Conservation (phyloP, 1,140 invertebrate species). For the Neodiprion virginianus region DNA sequence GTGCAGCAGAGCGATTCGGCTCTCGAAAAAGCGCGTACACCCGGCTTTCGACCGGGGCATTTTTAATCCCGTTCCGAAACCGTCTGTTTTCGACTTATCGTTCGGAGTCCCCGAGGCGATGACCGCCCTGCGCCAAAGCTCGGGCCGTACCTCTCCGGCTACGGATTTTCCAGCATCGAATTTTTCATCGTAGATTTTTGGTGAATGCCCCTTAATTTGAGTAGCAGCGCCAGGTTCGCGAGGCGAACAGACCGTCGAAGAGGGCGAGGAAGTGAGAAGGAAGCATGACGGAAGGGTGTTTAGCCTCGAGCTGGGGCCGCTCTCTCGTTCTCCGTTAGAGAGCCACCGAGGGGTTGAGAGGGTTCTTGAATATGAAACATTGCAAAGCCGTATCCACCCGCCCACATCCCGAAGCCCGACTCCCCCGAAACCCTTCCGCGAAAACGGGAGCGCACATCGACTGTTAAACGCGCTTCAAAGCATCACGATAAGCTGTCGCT, state of each 20-base stretch:
- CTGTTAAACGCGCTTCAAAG: background rate
- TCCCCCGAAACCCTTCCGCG: background rate
- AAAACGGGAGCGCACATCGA: background rate
- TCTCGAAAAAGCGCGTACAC: too few relatives aligned
- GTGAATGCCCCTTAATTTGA: conserved; percentile 35
- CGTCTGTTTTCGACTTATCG: conserved; percentile 2
- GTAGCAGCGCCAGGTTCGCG: background rate
- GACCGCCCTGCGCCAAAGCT: too few relatives aligned
- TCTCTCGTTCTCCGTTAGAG: background rate
- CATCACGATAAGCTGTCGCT: background rate
- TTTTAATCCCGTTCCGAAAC: background rate
- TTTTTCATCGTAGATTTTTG: conserved; percentile 27
- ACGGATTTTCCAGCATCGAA: conserved; percentile 5
- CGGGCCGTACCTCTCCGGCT: background rate
- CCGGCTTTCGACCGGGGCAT: too few relatives aligned
- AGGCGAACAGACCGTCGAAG: background rate
- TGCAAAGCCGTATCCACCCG: conserved; percentile 26
- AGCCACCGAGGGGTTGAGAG: conserved; percentile 8
- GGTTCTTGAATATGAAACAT: conserved; percentile 37
- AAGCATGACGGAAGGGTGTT: conserved; percentile 15
- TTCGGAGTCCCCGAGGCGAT: too few relatives aligned
- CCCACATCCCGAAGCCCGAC: too few relatives aligned
- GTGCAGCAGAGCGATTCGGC: too few relatives aligned
- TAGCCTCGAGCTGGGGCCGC: conserved; percentile 23
- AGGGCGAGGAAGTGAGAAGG: background rate